Evolutionary conservation across 2,113 vertebrate genomes (phyloP).

Genomic region (Ranitomeya variabilis): DNA sequence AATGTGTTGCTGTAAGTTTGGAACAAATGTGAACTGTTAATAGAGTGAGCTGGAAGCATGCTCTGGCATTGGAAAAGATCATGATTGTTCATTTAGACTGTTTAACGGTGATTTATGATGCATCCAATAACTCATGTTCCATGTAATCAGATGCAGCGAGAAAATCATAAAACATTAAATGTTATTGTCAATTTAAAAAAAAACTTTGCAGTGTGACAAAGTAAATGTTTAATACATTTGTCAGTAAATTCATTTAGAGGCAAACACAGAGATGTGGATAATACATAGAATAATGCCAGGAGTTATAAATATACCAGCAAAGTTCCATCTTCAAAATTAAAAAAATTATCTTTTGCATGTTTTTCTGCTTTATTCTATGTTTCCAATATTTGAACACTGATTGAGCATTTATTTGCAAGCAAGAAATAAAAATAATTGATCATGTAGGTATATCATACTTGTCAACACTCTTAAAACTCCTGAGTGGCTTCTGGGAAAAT

Average conservation of each 20-base stretch:
- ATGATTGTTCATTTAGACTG: conserved; percentile 50
- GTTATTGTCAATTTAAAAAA: conserved; percentile 23
- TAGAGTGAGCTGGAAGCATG: conserved; percentile 30
- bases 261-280: background rate
- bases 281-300: background rate
- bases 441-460: no score
- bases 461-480: no score
- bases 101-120: conserved; percentile 44
- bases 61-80: conserved; percentile 37
- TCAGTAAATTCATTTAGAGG: background rate
- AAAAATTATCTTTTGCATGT: background rate
- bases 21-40: background rate
- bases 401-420: no score
- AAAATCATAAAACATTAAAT: conserved; percentile 38
- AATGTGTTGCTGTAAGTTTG: background rate
- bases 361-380: background rate
- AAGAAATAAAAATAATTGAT: no score
- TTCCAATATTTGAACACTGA: no score
- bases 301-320: background rate
- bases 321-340: background rate
- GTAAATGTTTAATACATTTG: background rate
- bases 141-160: conserved; percentile 49
- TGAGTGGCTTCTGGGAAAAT: no score
- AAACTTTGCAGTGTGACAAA: conserved; percentile 17
- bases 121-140: conserved; percentile 44